These are phyloP conservation scores for Syrrhaptes paradoxus DNA, from an alignment of 2,113 vertebrate species.

Conservation along the genomic window DNA sequence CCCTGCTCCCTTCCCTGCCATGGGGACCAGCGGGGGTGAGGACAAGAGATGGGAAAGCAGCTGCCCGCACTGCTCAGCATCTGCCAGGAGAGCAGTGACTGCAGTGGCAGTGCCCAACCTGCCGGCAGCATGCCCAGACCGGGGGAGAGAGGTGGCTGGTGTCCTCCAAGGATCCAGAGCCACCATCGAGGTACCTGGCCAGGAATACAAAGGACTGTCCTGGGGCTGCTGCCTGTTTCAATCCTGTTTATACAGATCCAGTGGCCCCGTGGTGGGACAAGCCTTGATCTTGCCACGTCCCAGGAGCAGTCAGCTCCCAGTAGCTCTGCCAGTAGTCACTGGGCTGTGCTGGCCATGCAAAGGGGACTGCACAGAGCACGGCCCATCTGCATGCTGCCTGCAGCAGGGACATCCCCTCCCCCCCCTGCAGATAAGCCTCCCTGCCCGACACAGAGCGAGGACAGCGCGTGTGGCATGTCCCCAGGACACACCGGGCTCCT, in stretches of 20 bases:
- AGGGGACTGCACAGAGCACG: background rate
- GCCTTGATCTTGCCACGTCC: background rate
- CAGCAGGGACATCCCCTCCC: background rate
- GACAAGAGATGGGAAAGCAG: background rate
- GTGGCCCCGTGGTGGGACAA: background rate
- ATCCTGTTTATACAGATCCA: background rate
- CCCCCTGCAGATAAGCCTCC: background rate
- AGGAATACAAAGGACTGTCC: background rate
- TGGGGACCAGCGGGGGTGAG: background rate
- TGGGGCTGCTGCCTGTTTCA: background rate
- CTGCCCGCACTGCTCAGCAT: background rate
- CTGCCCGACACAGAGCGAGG: background rate
- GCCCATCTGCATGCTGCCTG: accelerated
- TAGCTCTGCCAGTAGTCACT: accelerated
- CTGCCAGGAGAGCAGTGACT: background rate
- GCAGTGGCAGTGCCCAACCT: background rate
- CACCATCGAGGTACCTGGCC: background rate
- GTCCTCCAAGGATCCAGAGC: background rate
- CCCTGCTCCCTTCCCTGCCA: background rate
- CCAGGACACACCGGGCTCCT: background rate
- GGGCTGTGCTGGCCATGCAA: accelerated
- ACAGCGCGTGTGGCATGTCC: background rate
- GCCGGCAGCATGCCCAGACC: accelerated
- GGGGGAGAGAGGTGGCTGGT: background rate
- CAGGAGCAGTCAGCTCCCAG: background rate